Conservation (phyloP, 2,113 vertebrate species). For the Gymnogyps californianus region DNA sequence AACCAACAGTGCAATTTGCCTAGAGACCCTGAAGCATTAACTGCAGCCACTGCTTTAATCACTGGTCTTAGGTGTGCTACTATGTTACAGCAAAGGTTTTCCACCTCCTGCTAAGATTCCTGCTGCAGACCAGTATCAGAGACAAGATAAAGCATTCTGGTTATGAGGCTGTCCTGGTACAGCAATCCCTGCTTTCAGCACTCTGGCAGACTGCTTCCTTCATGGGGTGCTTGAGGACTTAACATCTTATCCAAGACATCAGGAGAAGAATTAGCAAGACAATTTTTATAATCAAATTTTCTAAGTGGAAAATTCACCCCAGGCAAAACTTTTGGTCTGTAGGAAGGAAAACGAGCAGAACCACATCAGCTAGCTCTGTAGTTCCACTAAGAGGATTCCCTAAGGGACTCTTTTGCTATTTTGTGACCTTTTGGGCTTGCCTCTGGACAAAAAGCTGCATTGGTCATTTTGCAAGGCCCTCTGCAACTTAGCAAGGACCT, state of each 20-base stretch:
- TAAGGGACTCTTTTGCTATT: background rate
- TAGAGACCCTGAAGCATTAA: background rate
- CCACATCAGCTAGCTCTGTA: background rate
- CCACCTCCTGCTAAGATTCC: background rate
- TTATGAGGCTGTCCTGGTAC: background rate
- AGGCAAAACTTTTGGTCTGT: background rate
- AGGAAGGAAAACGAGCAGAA: background rate
- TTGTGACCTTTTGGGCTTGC: background rate
- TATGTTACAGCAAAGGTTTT: background rate
- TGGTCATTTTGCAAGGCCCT: background rate
- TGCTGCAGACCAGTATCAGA: background rate
- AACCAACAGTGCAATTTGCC: background rate
- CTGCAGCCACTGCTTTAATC: background rate
- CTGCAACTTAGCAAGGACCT: background rate
- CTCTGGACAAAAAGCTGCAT: background rate
- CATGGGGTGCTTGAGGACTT: background rate
- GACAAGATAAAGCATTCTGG: background rate
- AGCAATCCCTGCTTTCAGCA: background rate
- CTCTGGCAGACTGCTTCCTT: background rate
- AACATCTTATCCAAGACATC: background rate
- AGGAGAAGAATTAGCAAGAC: background rate
- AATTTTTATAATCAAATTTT: background rate
- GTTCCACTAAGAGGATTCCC: background rate
- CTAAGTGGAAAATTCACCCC: background rate
- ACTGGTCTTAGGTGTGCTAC: background rate